phyloP scores from a whole-genome alignment of 2,113 vertebrate species.

The Cyphomyrus discorhynchus region DNA sequence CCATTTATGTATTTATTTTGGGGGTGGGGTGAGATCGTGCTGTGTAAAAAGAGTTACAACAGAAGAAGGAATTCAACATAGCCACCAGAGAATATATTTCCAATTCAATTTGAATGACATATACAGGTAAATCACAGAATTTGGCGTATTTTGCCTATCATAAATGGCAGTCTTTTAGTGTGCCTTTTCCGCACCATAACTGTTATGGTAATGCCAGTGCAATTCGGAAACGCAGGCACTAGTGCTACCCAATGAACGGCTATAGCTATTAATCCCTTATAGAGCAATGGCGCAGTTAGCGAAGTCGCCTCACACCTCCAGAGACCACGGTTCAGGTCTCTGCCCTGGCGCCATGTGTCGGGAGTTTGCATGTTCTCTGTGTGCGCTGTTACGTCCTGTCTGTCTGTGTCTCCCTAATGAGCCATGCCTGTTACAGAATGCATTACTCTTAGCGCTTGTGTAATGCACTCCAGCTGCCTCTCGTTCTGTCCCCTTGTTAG shows the following conservation, averaged over 20 bases:
- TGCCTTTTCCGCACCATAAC: neutral
- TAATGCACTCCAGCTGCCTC: too few species aligned
- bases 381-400: neutral
- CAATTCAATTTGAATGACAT: neutral
- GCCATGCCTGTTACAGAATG: too few species aligned
- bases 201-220: neutral
- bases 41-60: neutral
- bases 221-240: too few species aligned
- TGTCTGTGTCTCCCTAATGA: too few species aligned
- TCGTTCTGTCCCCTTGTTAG: too few species aligned
- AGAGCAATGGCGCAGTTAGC: too few species aligned
- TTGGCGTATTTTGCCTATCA: neutral
- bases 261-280: too few species aligned
- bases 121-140: neutral
- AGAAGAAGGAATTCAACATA: neutral
- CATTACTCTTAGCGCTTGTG: too few species aligned
- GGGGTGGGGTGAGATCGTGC: neutral
- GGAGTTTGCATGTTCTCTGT: neutral
- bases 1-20: neutral
- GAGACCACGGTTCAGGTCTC: too few species aligned
- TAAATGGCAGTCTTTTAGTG: neutral
- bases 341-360: too few species aligned
- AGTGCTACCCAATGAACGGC: too few species aligned
- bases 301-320: too few species aligned
- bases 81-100: neutral